phyloP scores from a whole-genome alignment of 2,113 vertebrate species.

The Aramus guarauna region DNA sequence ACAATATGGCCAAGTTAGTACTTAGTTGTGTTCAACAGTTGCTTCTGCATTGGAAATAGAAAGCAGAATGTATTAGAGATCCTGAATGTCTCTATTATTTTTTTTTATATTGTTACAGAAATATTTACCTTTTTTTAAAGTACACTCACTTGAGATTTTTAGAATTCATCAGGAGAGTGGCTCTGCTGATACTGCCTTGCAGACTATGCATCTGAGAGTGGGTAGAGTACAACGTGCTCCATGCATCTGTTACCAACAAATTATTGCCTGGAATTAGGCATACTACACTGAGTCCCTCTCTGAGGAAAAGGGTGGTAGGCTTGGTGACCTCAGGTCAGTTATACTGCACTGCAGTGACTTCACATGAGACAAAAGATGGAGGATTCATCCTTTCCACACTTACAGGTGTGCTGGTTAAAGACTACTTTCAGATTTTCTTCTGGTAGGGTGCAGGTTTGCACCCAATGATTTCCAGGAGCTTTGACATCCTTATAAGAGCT shows the following conservation, averaged over 20 bases:
- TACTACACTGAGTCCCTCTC: background rate
- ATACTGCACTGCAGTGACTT: background rate
- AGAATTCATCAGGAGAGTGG: background rate
- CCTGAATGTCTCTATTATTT: background rate
- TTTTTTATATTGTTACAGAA: background rate
- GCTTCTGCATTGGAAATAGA: background rate
- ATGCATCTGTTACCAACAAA: background rate
- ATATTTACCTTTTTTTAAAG: background rate
- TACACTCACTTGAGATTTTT: accelerated
- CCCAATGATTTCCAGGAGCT: background rate
- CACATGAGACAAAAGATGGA: background rate
- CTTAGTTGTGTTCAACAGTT: background rate
- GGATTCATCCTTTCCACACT: background rate
- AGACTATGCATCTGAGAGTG: accelerated
- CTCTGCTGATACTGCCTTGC: background rate
- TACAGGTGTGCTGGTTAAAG: background rate
- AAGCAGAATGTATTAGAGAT: background rate
- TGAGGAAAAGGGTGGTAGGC: background rate
- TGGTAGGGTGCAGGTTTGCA: background rate
- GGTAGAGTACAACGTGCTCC: background rate
- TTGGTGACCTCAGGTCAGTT: background rate
- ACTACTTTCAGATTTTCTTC: background rate
- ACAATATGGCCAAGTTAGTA: background rate
- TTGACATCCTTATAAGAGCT: background rate
- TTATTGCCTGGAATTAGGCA: background rate